Conservation (phyloP, 2,797 vertebrate species). For the Alfaro cultratus region DNA sequence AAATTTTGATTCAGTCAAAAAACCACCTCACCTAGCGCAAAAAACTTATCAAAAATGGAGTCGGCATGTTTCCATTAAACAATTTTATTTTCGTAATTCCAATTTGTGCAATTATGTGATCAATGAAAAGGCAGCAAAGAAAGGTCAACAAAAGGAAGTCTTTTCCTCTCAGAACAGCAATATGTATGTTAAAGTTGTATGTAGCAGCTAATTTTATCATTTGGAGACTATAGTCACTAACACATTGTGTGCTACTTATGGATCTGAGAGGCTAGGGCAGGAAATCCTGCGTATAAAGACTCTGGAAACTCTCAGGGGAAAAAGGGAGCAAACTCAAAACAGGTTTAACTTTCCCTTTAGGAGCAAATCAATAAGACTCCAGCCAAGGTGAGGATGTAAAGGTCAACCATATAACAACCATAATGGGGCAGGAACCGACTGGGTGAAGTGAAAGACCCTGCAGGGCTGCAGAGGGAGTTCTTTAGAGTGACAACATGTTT, state of each 20-base stretch:
- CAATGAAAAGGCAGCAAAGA: no score
- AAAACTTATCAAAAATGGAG: no score
- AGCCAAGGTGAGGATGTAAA: conserved; percentile 29
- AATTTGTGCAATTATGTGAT: no score
- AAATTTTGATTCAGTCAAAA: no score
- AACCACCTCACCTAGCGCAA: no score
- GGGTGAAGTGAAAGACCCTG: conserved; percentile 16
- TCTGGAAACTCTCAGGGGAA: conserved; percentile 1
- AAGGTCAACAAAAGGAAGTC: background rate
- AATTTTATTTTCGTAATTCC: no score
- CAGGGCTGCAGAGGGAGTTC: background rate
- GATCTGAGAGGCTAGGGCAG: background rate
- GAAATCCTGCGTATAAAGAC: background rate
- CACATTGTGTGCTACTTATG: background rate
- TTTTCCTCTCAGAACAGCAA: background rate
- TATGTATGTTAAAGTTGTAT: background rate
- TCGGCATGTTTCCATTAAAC: no score
- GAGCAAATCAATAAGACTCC: conserved; percentile 55
- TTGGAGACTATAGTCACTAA: background rate
- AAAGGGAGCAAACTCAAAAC: conserved; percentile 3
- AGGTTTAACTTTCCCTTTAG: conserved; percentile 25
- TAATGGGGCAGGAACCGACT: conserved; percentile 10
- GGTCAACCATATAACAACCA: conserved; percentile 30
- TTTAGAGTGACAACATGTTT: background rate
- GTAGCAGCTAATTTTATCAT: background rate